A percentile compares a stretch with the other conserved stretches of the same genome.
These are phyloP conservation scores for Callinectes sapidus DNA, from an alignment of 2,888 invertebrate species.

Conservation along the genomic window DNA sequence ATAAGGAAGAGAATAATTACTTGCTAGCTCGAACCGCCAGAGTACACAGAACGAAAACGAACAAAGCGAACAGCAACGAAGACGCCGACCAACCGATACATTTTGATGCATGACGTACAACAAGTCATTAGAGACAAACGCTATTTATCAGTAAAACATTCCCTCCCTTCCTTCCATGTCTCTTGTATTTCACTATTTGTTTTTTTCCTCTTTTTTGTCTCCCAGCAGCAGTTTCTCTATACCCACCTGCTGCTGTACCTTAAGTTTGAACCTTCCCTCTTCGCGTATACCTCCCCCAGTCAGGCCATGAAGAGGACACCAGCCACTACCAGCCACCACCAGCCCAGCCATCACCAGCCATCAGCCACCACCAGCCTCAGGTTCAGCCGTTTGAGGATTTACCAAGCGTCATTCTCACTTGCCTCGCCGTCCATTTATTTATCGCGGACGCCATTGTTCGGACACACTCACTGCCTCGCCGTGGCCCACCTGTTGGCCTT, in stretches of 20 bases:
- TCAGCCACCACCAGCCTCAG: background rate
- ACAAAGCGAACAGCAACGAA: background rate
- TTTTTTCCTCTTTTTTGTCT: background rate
- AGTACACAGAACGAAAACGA: background rate
- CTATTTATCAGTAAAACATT: background rate
- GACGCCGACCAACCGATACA: background rate
- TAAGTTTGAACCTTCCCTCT: background rate
- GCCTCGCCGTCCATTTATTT: conserved; percentile 31
- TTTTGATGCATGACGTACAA: background rate
- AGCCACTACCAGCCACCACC: background rate
- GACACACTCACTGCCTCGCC: conserved; percentile 22
- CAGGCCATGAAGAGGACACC: background rate
- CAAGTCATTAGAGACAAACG: conserved; percentile 1
- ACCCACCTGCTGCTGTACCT: background rate
- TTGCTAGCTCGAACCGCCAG: background rate
- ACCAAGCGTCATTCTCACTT: conserved; percentile 45
- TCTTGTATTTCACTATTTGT: background rate
- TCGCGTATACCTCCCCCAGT: background rate
- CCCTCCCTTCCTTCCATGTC: background rate
- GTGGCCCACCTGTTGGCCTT: conserved; percentile 24
- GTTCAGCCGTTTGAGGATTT: conserved; percentile 14
- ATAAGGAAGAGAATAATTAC: conserved; percentile 24
- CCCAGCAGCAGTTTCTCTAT: background rate
- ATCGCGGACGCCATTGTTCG: conserved; percentile 30
- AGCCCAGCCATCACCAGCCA: background rate